Percentiles rank a stretch among this genome's conserved stretches.
Conservation (phyloP, 2,113 vertebrate genomes). For the Urocolius indicus region DNA sequence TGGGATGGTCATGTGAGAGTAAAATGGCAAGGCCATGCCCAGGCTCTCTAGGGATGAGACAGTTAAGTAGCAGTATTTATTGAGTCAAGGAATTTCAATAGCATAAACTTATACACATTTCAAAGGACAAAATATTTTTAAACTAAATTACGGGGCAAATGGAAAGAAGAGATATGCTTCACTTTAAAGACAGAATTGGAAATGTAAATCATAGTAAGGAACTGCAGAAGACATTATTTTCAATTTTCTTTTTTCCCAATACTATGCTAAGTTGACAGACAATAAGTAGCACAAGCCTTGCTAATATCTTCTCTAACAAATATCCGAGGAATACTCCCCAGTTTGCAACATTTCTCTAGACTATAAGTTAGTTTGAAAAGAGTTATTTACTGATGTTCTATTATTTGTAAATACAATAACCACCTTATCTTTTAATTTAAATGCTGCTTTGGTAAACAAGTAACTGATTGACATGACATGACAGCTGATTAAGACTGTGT, state of each 20-base stretch:
- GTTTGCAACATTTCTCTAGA: not conserved
- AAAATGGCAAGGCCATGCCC: not conserved
- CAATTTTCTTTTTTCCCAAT: not conserved
- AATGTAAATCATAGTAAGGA: not conserved
- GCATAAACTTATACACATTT: not conserved
- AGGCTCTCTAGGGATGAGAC: not conserved
- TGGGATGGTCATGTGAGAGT: not conserved
- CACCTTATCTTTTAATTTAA: not conserved
- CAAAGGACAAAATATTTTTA: not conserved
- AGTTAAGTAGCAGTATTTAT: not conserved
- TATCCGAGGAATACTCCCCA: not conserved
- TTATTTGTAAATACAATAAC: slow-evolving; percentile 23
- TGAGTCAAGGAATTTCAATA: not conserved
- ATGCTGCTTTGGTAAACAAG: slow-evolving; percentile 47
- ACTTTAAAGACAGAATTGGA: not conserved
- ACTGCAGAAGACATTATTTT: not conserved
- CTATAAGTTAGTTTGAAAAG: not conserved
- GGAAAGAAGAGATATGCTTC: not conserved
- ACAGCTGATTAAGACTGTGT: slow-evolving; percentile 9
- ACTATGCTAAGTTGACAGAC: not conserved
- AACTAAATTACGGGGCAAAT: not conserved
- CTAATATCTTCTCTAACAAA: not conserved
- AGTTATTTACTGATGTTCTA: slow-evolving; percentile 15
- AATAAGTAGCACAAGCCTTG: not conserved
- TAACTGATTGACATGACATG: slow-evolving; percentile 10